phyloP scores from a whole-genome alignment of 2,797 vertebrate genomes.

The Sebastolobus altivelis region DNA sequence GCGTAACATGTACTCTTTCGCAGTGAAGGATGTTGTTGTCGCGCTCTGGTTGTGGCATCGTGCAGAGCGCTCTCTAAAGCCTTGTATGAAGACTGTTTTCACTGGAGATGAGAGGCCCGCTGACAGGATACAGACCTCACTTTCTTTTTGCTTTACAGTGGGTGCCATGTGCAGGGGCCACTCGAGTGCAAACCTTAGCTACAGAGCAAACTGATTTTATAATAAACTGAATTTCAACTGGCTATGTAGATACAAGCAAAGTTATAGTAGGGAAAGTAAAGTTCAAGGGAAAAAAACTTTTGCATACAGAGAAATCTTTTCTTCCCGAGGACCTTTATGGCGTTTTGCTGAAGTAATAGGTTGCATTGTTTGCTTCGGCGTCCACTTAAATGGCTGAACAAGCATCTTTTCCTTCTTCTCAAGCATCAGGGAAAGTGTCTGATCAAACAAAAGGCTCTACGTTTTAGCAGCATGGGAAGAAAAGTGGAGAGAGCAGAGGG shows the following conservation, averaged over 20 bases:
- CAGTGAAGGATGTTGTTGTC: constrained; percentile 61
- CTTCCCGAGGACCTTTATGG: constrained; percentile 8
- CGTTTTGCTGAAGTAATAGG: constrained; percentile 46
- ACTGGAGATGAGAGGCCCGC: constrained; percentile 67
- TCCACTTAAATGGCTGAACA: constrained; percentile 59
- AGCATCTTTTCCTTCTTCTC: constrained; percentile 55
- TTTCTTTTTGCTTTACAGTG: constrained; percentile 46
- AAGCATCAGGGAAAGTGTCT: constrained; percentile 61
- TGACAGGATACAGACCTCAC: constrained; percentile 68
- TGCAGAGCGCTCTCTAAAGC: constrained; percentile 60
- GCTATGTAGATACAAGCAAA: not conserved
- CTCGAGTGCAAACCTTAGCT: constrained; percentile 43
- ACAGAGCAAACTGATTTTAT: constrained; percentile 7
- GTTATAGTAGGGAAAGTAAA: constrained; percentile 1
- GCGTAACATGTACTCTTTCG: constrained; percentile 53
- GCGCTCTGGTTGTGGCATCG: constrained; percentile 54
- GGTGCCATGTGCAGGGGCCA: constrained; percentile 55
- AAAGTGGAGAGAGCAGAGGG: constrained; percentile 51
- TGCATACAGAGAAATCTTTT: not conserved
- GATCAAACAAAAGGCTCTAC: constrained; percentile 62
- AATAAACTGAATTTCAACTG: constrained; percentile 24
- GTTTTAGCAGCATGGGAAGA: constrained; percentile 36
- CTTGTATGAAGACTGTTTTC: constrained; percentile 63
- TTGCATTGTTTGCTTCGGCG: constrained; percentile 60
- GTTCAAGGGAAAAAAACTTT: constrained; percentile 35